phyloP scores from a whole-genome alignment of 2,888 invertebrate genomes.

The Mesochorus sp. region DNA sequence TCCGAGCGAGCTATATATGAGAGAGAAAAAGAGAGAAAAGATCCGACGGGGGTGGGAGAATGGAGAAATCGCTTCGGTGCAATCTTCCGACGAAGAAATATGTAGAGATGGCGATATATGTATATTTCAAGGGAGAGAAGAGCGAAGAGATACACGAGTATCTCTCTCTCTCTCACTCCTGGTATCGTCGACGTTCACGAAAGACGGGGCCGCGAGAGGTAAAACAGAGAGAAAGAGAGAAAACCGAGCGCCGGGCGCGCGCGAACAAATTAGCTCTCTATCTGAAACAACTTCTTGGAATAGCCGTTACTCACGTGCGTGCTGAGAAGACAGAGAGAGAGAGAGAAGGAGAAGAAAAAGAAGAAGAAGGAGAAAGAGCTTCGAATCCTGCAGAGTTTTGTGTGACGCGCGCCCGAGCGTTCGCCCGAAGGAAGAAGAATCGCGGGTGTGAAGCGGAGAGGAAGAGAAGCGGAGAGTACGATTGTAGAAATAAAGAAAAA shows the following conservation, averaged over 20 bases:
- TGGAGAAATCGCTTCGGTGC: slow-evolving; percentile 55
- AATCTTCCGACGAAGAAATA: slow-evolving; percentile 57
- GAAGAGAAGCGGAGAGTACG: slow-evolving; percentile 43
- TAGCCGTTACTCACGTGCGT: slow-evolving; percentile 79
- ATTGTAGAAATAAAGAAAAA: slow-evolving; percentile 30
- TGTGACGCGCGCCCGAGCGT: slow-evolving; percentile 54
- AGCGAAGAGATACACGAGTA: slow-evolving; percentile 13
- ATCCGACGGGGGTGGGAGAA: slow-evolving; percentile 10
- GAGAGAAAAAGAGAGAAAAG: not conserved
- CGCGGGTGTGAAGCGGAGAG: slow-evolving; percentile 44
- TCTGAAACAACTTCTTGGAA: slow-evolving; percentile 81
- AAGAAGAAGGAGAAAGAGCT: slow-evolving; percentile 57
- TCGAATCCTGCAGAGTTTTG: slow-evolving; percentile 28
- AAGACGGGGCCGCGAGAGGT: slow-evolving; percentile 7
- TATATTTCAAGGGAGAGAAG: not conserved
- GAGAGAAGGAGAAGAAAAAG: slow-evolving; percentile 57
- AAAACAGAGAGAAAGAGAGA: slow-evolving; percentile 26
- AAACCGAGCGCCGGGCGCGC: slow-evolving; percentile 68
- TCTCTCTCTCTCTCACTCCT: slow-evolving; percentile 7
- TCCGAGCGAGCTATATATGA: slow-evolving; percentile 6
- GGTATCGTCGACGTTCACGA: slow-evolving; percentile 37
- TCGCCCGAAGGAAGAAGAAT: slow-evolving; percentile 20
- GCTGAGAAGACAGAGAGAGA: slow-evolving; percentile 57
- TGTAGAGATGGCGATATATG: slow-evolving; percentile 34
- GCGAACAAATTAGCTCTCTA: slow-evolving; percentile 81